Base-by-base conservation (phyloP, 2,113 vertebrate species). In the Dipodomys merriami region DNA sequence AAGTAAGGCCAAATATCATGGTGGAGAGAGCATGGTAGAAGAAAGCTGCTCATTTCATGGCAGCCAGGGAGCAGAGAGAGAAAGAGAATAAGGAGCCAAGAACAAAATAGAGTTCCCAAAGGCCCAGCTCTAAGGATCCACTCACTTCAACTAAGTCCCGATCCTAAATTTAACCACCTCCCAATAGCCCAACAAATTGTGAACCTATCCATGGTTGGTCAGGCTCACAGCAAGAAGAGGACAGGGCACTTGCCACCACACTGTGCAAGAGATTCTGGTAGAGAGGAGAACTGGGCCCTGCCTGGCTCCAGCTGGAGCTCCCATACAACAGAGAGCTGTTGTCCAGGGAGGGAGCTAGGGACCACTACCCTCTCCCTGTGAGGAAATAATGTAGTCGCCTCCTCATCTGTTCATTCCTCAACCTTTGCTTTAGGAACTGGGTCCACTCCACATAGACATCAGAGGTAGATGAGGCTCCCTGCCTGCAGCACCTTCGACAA, bases 381-480 rank as follows among this genome's bases (percentile, higher is more conserved):
- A 65, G 57, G 49, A 78, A 72, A 39, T 7, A 35, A 44, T 80
- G 44, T 1, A 5, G 20, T 46, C 16, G 4, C 27, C 69, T 30
- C 74, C 74, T 53, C 10, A 53, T 2, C 22, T 13, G 49, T 49
- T 22, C 5, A 0, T 2, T 6, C 16, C 74, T 25, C 4, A 0
- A 0, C 2, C 5, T 44, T 46, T 8, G 7, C 27, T 29, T 65
- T 46, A 20, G 46, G 12, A 33, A 49, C 33, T 10, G 46, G 44
- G 44, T n/a, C 80, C n/a, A 7, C 29, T 49, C 30, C 68, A 71
- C 68, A 29, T 1, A n/a, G 44, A 53, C 4, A 19, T 11, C 7
- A 5, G 18, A 72, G 33, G 49, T 0, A 12, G n/a, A 27, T 0
- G 19, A 60, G 30, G 30, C 13, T 65, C 25, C 53, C 19, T 1